Conservation (phyloP, 2,113 vertebrate genomes). For the Gambusia holbrooki region DNA sequence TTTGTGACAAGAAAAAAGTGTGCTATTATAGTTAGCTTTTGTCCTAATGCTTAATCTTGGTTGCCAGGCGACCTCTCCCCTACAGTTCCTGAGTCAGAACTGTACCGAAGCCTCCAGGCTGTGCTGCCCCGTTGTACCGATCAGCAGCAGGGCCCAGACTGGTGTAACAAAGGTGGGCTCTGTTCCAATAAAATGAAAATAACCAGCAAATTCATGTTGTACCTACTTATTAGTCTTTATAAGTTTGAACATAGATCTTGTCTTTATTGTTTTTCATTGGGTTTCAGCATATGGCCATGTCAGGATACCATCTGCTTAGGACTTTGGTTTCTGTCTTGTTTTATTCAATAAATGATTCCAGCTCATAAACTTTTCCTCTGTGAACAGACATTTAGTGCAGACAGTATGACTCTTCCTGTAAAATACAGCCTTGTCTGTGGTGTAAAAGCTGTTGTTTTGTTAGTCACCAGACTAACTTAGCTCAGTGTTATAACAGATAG, state of each 20-base stretch:
- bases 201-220: too few species aligned
- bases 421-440: constrained; percentile 12
- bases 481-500: constrained; percentile 13
- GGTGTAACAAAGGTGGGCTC: constrained; percentile 82
- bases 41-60: background rate
- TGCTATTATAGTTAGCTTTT: background rate
- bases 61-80: constrained; percentile 54
- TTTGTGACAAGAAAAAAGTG: too few species aligned
- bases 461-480: constrained; percentile 41
- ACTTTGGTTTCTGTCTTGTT: background rate
- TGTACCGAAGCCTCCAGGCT: constrained; percentile 87
- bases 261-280: too few species aligned
- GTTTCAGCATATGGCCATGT: too few species aligned
- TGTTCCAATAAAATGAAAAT: background rate
- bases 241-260: background rate
- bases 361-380: constrained; percentile 13
- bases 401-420: constrained; percentile 6
- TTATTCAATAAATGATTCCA: background rate
- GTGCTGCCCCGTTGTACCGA: constrained; percentile 87
- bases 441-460: constrained; percentile 14
- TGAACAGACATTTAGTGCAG: constrained; percentile 1
- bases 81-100: constrained; percentile 83
- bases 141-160: constrained; percentile 64
- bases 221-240: background rate
- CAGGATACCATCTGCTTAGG: background rate